Percentiles rank a stretch among this genome's conserved stretches.
phyloP scores from a whole-genome alignment of 2,113 vertebrate genomes.

The Toxotes jaculatrix region DNA sequence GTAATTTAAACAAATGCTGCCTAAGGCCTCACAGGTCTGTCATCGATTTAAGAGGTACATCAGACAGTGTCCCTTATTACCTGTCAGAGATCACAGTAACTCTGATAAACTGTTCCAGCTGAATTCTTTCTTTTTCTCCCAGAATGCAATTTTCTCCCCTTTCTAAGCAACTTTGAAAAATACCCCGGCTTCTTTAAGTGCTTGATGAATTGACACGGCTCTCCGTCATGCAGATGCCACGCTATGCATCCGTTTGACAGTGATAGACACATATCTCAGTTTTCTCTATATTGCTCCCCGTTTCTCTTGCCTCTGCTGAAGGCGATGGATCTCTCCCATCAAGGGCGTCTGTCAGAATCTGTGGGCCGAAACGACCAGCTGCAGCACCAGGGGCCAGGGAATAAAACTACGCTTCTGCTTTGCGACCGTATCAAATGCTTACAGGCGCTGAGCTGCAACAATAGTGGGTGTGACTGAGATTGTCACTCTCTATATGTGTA shows the following conservation, averaged over 20 bases:
- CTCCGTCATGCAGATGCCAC: slow-evolving; percentile 65
- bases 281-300: slow-evolving; percentile 48
- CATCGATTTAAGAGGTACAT: slow-evolving; percentile 64
- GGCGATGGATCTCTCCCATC: slow-evolving; percentile 63
- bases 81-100: slow-evolving; percentile 36
- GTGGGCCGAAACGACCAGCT: slow-evolving; percentile 67
- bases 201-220: slow-evolving; percentile 66
- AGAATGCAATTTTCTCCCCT: slow-evolving; percentile 48
- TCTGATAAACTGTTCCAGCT: slow-evolving; percentile 42
- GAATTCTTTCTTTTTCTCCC: slow-evolving; percentile 38
- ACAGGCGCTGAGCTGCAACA: slow-evolving; percentile 47
- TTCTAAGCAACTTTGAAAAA: slow-evolving; percentile 56
- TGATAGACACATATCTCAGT: slow-evolving; percentile 68
- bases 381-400: slow-evolving; percentile 40
- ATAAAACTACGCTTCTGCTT: slow-evolving; percentile 51
- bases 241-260: slow-evolving; percentile 63
- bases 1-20: slow-evolving; percentile 63
- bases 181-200: slow-evolving; percentile 40
- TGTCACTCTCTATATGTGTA: slow-evolving; percentile 30
- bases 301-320: slow-evolving; percentile 55
- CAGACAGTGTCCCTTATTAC: slow-evolving; percentile 37
- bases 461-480: slow-evolving; percentile 40
- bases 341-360: slow-evolving; percentile 73
- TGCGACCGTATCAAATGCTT: slow-evolving; percentile 50
- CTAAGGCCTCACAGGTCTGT: slow-evolving; percentile 23